phyloP scores from a whole-genome alignment of 2,797 vertebrate species.

The Columba guinea region DNA sequence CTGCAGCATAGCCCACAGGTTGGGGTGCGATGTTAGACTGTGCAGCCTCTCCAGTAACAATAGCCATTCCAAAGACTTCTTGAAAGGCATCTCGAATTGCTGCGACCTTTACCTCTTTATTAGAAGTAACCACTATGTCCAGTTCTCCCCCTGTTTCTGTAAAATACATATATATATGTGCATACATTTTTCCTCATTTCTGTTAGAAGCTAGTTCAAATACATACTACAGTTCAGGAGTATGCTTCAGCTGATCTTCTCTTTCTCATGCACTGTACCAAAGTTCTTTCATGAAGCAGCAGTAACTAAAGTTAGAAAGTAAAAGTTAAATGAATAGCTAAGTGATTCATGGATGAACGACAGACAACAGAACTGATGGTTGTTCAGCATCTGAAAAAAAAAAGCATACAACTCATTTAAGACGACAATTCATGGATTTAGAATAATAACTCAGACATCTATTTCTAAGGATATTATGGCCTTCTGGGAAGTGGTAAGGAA shows the following conservation, averaged over 20 bases:
- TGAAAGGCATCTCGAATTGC: slow-evolving; percentile 95
- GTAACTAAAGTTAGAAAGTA: background rate
- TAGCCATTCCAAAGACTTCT: slow-evolving; percentile 94
- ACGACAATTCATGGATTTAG: background rate
- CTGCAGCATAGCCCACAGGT: slow-evolving; percentile 94
- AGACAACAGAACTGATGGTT: background rate
- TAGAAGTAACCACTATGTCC: slow-evolving; percentile 93
- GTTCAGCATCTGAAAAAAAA: background rate
- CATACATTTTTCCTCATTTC: background rate
- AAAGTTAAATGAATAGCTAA: background rate
- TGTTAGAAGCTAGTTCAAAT: background rate
- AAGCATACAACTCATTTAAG: background rate
- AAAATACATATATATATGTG: background rate
- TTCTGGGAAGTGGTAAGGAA: background rate
- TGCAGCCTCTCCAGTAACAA: slow-evolving; percentile 89
- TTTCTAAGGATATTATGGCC: background rate
- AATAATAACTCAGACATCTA: background rate
- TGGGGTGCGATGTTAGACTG: slow-evolving; percentile 97
- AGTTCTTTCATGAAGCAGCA: background rate
- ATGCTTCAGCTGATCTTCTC: background rate
- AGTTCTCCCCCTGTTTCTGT: slow-evolving; percentile 93
- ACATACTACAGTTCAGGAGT: background rate
- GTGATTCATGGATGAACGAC: background rate
- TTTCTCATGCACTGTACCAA: background rate
- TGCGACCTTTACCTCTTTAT: slow-evolving; percentile 89